Percentiles rank a stretch among this genome's conserved stretches.
phyloP scores from a whole-genome alignment of 1,140 invertebrate genomes.

The Diachasma alloeum region DNA sequence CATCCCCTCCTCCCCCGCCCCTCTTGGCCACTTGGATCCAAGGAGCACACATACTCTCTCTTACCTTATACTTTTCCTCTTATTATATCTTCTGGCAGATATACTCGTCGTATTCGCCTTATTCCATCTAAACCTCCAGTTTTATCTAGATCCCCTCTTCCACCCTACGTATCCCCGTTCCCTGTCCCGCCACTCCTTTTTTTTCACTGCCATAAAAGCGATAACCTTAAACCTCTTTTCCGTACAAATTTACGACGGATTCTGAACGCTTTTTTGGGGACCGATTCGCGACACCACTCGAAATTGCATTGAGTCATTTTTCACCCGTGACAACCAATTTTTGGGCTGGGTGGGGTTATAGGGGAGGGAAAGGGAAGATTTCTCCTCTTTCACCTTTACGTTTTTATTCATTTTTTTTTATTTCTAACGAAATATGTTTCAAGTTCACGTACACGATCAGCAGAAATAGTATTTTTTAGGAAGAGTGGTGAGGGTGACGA shows the following conservation, averaged over 20 bases:
- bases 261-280: conserved; percentile 2
- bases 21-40: background rate
- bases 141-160: background rate
- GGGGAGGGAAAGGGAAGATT: background rate
- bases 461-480: no score
- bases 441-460: no score
- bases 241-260: conserved; percentile 9
- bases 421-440: no score
- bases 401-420: no score
- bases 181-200: background rate
- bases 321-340: conserved; percentile 7
- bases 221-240: conserved; percentile 10
- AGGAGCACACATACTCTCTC: background rate
- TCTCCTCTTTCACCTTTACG: background rate
- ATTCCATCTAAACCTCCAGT: conserved; percentile 6
- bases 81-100: conserved; percentile 4
- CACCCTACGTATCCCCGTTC: background rate
- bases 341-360: background rate
- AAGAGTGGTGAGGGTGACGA: no score
- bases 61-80: background rate
- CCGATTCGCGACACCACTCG: background rate
- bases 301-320: conserved; percentile 8
- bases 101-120: conserved; percentile 5
- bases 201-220: background rate
- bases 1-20: background rate